These are phyloP conservation scores for Balanococcus diminutus DNA, from an alignment of 2,888 invertebrate species.

Conservation along the genomic window DNA sequence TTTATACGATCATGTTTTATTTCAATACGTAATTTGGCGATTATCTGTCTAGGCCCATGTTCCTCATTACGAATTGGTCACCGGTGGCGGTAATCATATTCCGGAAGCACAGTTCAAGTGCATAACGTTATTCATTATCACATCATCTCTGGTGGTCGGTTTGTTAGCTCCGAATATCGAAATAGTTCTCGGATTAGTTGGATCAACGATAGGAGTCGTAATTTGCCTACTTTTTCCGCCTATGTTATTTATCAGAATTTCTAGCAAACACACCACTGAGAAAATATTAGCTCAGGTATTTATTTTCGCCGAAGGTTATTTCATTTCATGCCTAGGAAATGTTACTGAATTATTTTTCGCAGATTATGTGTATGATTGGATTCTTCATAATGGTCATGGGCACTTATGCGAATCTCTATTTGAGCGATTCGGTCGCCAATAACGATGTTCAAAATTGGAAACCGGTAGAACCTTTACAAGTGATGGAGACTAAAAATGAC, in stretches of 20 bases:
- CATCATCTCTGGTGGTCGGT: slow-evolving; percentile 77
- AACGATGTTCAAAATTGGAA: slow-evolving; percentile 38
- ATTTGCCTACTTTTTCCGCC: slow-evolving; percentile 94
- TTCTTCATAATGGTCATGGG: slow-evolving; percentile 87
- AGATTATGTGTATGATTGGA: slow-evolving; percentile 80
- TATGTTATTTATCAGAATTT: slow-evolving; percentile 83
- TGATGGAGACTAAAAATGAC: background rate
- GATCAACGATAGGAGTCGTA: slow-evolving; percentile 92
- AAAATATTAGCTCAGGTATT: slow-evolving; percentile 80
- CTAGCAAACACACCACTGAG: slow-evolving; percentile 83
- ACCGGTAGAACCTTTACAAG: slow-evolving; percentile 12
- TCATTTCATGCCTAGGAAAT: background rate
- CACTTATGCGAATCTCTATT: slow-evolving; percentile 85
- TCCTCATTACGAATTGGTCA: slow-evolving; percentile 66
- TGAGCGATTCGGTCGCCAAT: slow-evolving; percentile 59
- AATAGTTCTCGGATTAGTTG: slow-evolving; percentile 89
- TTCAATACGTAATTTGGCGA: no score
- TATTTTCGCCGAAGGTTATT: background rate
- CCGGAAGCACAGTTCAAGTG: slow-evolving; percentile 82
- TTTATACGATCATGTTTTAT: background rate
- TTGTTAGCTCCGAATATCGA: slow-evolving; percentile 92
- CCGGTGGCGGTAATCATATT: slow-evolving; percentile 67
- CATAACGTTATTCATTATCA: slow-evolving; percentile 81
- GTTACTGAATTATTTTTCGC: slow-evolving; percentile 59
- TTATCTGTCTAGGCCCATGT: slow-evolving; percentile 66